A percentile compares a stretch with the other conserved stretches of the same genome.
Conservation (phyloP, 2,888 invertebrate species). For the Ptychoptera contaminata region DNA sequence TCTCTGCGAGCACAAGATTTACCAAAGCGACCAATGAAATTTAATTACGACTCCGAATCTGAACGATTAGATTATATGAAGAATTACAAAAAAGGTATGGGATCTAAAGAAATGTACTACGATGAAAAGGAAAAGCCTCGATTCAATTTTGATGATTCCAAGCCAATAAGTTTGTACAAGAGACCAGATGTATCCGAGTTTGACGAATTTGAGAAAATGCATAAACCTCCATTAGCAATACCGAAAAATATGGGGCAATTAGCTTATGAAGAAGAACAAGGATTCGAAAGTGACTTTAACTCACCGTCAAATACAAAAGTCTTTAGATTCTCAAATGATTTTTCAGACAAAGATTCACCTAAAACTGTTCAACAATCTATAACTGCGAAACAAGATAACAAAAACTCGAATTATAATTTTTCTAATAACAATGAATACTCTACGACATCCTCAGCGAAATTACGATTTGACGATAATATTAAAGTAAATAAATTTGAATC, state of each 20-base stretch:
- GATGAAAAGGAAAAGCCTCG: too few species aligned
- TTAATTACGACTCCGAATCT: neutral
- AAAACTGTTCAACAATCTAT: constrained; percentile 16
- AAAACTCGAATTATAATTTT: constrained; percentile 9
- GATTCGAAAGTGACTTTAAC: constrained; percentile 31
- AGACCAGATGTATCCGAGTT: constrained; percentile 15
- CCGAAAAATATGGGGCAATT: constrained; percentile 26
- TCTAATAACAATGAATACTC: constrained; percentile 12
- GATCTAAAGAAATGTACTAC: too few species aligned
- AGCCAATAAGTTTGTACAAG: too few species aligned
- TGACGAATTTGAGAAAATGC: constrained; percentile 25
- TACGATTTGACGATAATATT: constrained; percentile 57
- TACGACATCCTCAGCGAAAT: constrained; percentile 21
- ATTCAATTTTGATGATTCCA: too few species aligned
- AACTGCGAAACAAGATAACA: constrained; percentile 10
- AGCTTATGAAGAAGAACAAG: constrained; percentile 25
- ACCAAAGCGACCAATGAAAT: neutral
- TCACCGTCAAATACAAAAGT: constrained; percentile 16
- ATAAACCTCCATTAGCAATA: constrained; percentile 18
- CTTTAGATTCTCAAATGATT: constrained; percentile 45
- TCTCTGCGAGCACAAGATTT: neutral
- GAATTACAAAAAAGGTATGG: too few species aligned
- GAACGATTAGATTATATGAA: neutral
- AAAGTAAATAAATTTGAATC: constrained; percentile 30
- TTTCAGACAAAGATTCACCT: constrained; percentile 33